Conservation (phyloP, 2,113 vertebrate genomes). For the Gymnobelideus leadbeateri region DNA sequence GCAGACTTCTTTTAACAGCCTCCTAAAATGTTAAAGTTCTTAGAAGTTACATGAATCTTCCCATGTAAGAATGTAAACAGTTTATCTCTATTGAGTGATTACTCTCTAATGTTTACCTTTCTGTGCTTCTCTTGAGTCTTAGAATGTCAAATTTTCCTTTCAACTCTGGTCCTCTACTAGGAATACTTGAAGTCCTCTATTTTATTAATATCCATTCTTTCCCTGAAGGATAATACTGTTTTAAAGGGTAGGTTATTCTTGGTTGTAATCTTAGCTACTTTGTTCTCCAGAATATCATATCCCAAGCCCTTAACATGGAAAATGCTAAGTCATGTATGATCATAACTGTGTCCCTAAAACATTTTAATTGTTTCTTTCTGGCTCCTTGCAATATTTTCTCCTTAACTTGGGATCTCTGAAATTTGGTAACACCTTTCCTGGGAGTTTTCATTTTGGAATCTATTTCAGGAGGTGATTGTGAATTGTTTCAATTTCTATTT, state of each 20-base stretch:
- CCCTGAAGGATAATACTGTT: neutral
- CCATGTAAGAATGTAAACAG: neutral
- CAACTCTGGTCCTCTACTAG: neutral
- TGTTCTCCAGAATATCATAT: neutral
- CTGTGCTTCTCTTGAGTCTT: neutral
- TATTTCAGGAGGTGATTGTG: too few relatives aligned
- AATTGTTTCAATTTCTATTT: too few relatives aligned
- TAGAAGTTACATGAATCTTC: neutral
- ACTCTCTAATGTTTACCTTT: neutral
- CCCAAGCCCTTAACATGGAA: neutral
- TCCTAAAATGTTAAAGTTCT: neutral
- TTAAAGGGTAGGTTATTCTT: neutral
- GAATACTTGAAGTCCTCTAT: neutral
- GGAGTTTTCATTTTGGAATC: too few relatives aligned
- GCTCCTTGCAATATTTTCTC: neutral
- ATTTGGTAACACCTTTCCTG: neutral
- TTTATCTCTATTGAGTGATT: neutral
- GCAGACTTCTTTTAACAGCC: neutral
- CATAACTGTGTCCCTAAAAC: neutral
- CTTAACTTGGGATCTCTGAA: neutral
- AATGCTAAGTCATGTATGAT: neutral
- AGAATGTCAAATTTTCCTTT: neutral
- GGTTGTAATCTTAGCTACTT: neutral
- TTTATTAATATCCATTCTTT: neutral
- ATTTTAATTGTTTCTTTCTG: neutral